Base-by-base conservation (phyloP, 2,113 vertebrate genomes). In the Callithrix jacchus region DNA sequence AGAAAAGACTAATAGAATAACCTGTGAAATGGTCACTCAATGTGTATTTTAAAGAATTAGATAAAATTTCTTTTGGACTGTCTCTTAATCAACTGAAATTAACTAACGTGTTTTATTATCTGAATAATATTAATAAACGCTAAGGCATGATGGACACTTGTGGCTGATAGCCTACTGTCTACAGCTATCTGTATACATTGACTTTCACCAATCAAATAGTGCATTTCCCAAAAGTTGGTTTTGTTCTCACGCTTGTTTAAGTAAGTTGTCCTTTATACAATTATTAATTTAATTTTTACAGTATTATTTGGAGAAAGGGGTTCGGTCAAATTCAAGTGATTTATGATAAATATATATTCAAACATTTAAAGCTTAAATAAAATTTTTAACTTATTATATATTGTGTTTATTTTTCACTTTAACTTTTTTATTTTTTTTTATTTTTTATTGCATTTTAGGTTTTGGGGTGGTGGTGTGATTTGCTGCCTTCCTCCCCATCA, bases 101-200 rank as follows among this genome's bases (percentile, higher is more conserved):
- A 80, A 17, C 5, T 13, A 32, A 10, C 1, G 12, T 11, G 3
- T 37, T 13, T 3, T 6, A 56, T 52, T 85, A 8, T 70, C 52
- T 45, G n/a, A 70, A n/a, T 37, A 61, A 52, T 3, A 12, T 10
- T 68, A 8, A 49, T n/a, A 20, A 54, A 58, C 20, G 8, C 4
- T 4, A 3, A 2, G 8, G 4, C 17, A 42, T 0, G 37, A 8
- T 2, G 2, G 6, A 27, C 12, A n/a, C 12, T n/a, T 47, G 13
- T 4, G 6, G 6, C 42, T 83, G 10, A 14, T 52, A 73, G 18
- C 4, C 16, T 32, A 25, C 3, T 66, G 3, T 40, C 13, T 66
- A 9, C 7, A 23, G 11, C 14, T 76, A 4, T 47, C 42, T 37
- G 40, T 0, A 14, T 5, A 9, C 17, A 14, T 42, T 45, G 54